Evolutionary conservation across 2,113 vertebrate genomes (phyloP).

Genomic region (Eulemur macaco): DNA sequence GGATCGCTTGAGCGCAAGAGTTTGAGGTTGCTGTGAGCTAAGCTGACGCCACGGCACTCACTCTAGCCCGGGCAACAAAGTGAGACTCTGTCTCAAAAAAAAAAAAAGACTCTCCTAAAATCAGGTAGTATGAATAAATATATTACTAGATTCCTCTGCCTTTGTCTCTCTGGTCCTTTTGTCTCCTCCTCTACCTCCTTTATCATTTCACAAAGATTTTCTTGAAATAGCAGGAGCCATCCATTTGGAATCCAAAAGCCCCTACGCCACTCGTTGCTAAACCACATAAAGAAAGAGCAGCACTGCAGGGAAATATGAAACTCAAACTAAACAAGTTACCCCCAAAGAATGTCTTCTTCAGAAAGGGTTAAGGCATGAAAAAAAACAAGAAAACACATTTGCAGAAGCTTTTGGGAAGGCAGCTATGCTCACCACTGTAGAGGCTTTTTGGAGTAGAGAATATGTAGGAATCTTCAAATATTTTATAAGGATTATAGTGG

Average conservation of each 20-base stretch:
- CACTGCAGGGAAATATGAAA: background rate
- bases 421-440: background rate
- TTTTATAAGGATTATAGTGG: background rate
- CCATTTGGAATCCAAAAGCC: background rate
- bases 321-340: background rate
- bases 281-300: conserved; percentile 30
- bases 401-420: background rate
- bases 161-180: background rate
- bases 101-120: background rate
- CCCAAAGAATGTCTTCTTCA: conserved; percentile 28
- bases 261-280: background rate
- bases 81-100: no score
- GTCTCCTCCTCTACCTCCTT: background rate
- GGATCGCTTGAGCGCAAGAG: no score
- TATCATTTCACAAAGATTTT: conserved; percentile 11
- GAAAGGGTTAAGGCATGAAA: background rate
- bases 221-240: background rate
- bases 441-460: background rate
- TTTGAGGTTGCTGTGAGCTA: no score
- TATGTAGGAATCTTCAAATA: background rate
- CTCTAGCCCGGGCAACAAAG: no score
- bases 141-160: background rate
- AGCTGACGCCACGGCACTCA: no score
- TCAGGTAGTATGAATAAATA: background rate
- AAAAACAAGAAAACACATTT: background rate